phyloP scores from a whole-genome alignment of 2,797 vertebrate species.

The Selene dorsalis region DNA sequence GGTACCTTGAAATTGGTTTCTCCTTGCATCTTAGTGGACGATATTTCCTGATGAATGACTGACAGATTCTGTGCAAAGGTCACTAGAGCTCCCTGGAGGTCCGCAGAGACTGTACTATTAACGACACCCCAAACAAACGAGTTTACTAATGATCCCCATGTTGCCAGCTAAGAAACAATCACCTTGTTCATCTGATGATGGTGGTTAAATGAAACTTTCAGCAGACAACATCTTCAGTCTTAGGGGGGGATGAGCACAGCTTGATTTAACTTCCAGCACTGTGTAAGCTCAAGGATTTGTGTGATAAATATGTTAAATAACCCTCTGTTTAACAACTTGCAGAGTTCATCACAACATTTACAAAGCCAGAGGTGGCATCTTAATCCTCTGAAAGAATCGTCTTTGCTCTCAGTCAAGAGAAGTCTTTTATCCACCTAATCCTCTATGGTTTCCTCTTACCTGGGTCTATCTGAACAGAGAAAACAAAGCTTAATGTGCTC shows the following conservation, averaged over 20 bases:
- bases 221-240: slow-evolving; percentile 88
- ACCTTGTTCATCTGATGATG: slow-evolving; percentile 90
- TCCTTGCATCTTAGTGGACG: slow-evolving; percentile 94
- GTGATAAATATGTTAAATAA: slow-evolving; percentile 95
- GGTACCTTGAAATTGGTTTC: slow-evolving; percentile 99
- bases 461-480: slow-evolving; percentile 25
- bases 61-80: slow-evolving; percentile 99
- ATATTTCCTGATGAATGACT: slow-evolving; percentile 99
- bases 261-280: slow-evolving; percentile 86
- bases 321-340: slow-evolving; percentile 83
- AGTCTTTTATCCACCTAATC: slow-evolving; percentile 36
- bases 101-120: slow-evolving; percentile 94
- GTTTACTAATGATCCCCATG: slow-evolving; percentile 92
- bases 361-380: slow-evolving; percentile 70
- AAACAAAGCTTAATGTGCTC: slow-evolving; percentile 14
- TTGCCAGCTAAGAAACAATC: slow-evolving; percentile 90
- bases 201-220: slow-evolving; percentile 95
- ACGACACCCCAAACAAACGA: slow-evolving; percentile 96
- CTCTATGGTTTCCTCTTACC: slow-evolving; percentile 27
- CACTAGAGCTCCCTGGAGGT: slow-evolving; percentile 96
- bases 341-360: slow-evolving; percentile 69
- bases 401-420: slow-evolving; percentile 35
- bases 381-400: slow-evolving; percentile 67
- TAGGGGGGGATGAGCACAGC: slow-evolving; percentile 86
- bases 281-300: slow-evolving; percentile 88